Evolutionary conservation across 2,113 vertebrate species (phyloP), one percentile per base, ranked within the genome.

Genomic region (Tachysurus vachellii): DNA sequence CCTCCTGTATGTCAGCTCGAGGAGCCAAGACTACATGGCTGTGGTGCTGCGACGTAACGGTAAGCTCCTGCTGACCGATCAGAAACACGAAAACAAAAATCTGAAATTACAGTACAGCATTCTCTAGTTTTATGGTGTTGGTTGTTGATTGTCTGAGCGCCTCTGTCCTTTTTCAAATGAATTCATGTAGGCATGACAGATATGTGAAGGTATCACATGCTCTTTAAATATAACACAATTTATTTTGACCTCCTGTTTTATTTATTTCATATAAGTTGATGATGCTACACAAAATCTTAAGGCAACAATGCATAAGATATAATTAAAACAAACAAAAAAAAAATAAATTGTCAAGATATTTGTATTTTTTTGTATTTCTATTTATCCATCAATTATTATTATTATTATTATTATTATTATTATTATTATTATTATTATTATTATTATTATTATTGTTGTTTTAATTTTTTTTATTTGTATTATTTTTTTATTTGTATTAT

Each of bases 1-100:
- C 31, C 95, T 99, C 3, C 88, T 99, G 81, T 99, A 99, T 0
- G 83, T 98, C 94, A 98, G 97, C 91, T 97, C 98, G 79, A 96
- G 96, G 86, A 96, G 95, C 1, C 95, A 96, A 0, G 98, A 99
- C 93, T 99, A 97, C 91, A 90, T 99, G 93, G 97, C 97, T 0
- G 94, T 99, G 53, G 95, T 99, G 54, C 92, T 99, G 64, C 96
- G 95, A 42, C 95, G 96, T 0, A 93, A 95, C 1, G 98, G 98
- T 99, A 94, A 95, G 95, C 14, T 57, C 31, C 5, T 59, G 2
- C 9, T 0, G 4, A 59, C 79, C 21, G 10, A 42, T 44, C 56
- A 42, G 53, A 80, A 21, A 54, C 44, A 44, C 11, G 1, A 17
- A 66, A 66, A 44, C 70, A 19, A 42, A 73, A 71, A 8, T 1